Evolutionary conservation across 1,140 invertebrate genomes (phyloP), one percentile per base, ranked within the genome.

Genomic region (Helicoverpa zea): DNA sequence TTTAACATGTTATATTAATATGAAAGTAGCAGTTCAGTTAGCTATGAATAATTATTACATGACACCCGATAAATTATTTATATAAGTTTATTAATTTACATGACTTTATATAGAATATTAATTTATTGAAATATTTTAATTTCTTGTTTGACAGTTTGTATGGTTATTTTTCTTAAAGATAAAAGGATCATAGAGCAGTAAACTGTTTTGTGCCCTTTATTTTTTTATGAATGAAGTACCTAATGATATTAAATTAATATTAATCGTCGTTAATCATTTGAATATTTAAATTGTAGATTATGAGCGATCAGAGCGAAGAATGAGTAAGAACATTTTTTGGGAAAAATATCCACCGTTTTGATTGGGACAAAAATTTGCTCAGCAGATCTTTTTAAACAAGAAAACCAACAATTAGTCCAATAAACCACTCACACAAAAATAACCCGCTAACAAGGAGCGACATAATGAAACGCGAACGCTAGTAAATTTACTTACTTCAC

Each of bases 401-500:
- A 49, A 58, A 56, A 30, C 56, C 23, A 56, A 73, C 51, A 56
- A 56, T 73, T 58, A 30, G 14, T 58, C 70, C 58, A 75, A 49
- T 49, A 49, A 52, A 61, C 35, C 30, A 75, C 35, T 75, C 58
- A 23, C 16, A 10, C 47, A 51, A 51, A 47, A 56, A 61, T 56
- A 75, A 66, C 23, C 4, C 43, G 29, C 75, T 66, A 78, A 78
- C 75, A 66, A 78, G 61, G 16, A 43, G 49, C 49, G 68, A 52
- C 75, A 52, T 78, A 66, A 64, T 59, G 51, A 68, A 68, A 30
- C 35, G 47, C 18, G 10, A 13, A 35, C 61, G 47, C 49, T 79
- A 79, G 63, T 68, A 79, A 79, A 79, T 79, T 79, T 29, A 30
- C 64, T 66, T 29, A 79, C 23, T 56, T 59, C 75, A 64, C 30